Percentiles rank a stretch among this genome's conserved stretches.
Conservation (phyloP, 2,888 invertebrate species). For the Lottia scabra region DNA sequence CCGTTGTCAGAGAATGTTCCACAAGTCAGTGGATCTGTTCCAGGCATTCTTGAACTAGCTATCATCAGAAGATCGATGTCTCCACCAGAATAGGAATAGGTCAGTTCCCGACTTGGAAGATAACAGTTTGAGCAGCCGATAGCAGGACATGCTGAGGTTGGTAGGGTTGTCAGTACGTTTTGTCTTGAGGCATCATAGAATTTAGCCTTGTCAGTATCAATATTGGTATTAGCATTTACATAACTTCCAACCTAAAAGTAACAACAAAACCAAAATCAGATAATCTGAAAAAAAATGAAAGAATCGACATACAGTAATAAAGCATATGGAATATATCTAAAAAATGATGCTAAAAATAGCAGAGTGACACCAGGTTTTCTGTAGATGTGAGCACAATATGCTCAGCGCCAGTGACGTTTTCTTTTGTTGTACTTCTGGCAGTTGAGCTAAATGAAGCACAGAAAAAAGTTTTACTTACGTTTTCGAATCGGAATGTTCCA, state of each 20-base stretch:
- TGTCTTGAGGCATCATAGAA: constrained; percentile 40
- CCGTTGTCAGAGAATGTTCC: constrained; percentile 35
- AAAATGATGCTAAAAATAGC: too few relatives aligned
- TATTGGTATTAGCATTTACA: constrained; percentile 27
- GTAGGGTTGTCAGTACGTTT: constrained; percentile 21
- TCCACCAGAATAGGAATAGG: constrained; percentile 45
- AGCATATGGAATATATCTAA: too few relatives aligned
- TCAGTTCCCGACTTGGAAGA: constrained; percentile 32
- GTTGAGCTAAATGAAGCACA: background rate
- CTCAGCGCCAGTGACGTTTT: too few relatives aligned
- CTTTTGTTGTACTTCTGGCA: too few relatives aligned
- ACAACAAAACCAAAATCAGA: too few relatives aligned
- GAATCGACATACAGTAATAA: too few relatives aligned
- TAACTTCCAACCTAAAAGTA: constrained; percentile 53
- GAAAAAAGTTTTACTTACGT: constrained; percentile 32
- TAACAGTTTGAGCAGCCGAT: constrained; percentile 49
- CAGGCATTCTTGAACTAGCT: constrained; percentile 44
- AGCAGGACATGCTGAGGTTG: constrained; percentile 45
- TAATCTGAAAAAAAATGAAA: too few relatives aligned
- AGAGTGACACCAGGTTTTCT: too few relatives aligned
- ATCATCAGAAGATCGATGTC: constrained; percentile 52
- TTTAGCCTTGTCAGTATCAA: constrained; percentile 29
- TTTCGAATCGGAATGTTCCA: constrained; percentile 23
- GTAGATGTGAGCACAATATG: too few relatives aligned
- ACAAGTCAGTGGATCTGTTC: constrained; percentile 47